Conservation (phyloP, 2,888 invertebrate genomes). For the Drosophila lacicola region DNA sequence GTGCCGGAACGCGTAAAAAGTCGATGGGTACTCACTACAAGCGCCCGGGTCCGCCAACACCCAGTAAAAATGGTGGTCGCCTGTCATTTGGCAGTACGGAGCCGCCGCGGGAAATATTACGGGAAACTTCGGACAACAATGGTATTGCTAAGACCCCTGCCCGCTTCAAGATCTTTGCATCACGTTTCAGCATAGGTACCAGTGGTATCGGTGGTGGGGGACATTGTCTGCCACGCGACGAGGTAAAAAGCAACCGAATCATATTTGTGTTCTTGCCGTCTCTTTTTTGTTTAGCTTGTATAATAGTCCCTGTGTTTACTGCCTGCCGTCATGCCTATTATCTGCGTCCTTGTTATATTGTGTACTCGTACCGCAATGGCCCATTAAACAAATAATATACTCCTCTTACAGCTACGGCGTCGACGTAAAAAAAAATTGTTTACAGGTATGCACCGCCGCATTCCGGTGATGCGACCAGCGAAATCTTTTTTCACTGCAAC, state of each 20-base stretch:
- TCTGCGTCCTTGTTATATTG: constrained; percentile 24
- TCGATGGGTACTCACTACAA: constrained; percentile 91
- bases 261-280: constrained; percentile 8
- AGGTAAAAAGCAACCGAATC: constrained; percentile 47
- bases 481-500: constrained; percentile 79
- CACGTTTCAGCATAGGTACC: constrained; percentile 81
- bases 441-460: constrained; percentile 32
- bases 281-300: constrained; percentile 20
- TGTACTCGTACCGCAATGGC: constrained; percentile 23
- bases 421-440: constrained; percentile 23
- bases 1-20: constrained; percentile 85
- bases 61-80: constrained; percentile 92
- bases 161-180: constrained; percentile 88
- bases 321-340: constrained; percentile 24
- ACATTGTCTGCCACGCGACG: constrained; percentile 55
- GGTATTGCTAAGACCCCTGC: constrained; percentile 88
- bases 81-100: constrained; percentile 87
- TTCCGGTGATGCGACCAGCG: constrained; percentile 10
- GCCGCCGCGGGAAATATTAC: constrained; percentile 87
- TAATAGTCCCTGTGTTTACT: constrained; percentile 12
- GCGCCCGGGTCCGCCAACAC: constrained; percentile 94
- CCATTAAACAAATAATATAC: constrained; percentile 25
- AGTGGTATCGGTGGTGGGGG: constrained; percentile 79
- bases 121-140: constrained; percentile 85
- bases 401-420: constrained; percentile 37